phyloP scores from a whole-genome alignment of 2,797 vertebrate genomes.

The Enteromius trimaculatus region DNA sequence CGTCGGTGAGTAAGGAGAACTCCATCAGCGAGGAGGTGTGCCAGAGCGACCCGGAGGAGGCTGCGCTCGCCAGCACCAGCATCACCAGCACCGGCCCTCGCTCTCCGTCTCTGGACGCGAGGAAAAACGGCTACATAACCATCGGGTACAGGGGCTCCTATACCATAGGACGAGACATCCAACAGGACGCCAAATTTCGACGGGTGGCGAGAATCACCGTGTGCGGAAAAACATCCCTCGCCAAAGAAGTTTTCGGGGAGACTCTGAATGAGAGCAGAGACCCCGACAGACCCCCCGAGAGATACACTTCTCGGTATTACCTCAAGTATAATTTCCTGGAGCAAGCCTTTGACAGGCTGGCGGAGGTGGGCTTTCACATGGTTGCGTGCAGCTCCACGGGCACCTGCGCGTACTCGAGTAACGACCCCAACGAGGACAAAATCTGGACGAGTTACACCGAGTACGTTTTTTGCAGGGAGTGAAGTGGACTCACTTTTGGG shows the following conservation, averaged over 20 bases:
- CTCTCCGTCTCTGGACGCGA: constrained; percentile 61
- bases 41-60: constrained; percentile 79
- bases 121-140: constrained; percentile 84
- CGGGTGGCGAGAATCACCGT: constrained; percentile 91
- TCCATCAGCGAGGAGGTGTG: constrained; percentile 70
- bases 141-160: constrained; percentile 90
- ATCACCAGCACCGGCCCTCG: constrained; percentile 26
- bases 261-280: constrained; percentile 92
- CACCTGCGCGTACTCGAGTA: constrained; percentile 86
- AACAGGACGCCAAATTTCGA: constrained; percentile 90
- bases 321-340: constrained; percentile 94
- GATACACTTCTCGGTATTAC: constrained; percentile 91
- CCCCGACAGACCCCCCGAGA: constrained; percentile 87
- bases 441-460: constrained; percentile 97
- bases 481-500: constrained; percentile 15
- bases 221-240: constrained; percentile 87
- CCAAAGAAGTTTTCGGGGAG: constrained; percentile 93
- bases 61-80: constrained; percentile 59
- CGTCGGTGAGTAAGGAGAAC: constrained; percentile 75
- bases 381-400: constrained; percentile 91
- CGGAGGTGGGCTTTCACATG: constrained; percentile 89
- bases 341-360: constrained; percentile 92
- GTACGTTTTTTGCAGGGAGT: constrained; percentile 89
- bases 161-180: constrained; percentile 90
- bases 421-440: constrained; percentile 90